These are phyloP conservation scores for Salticus scenicus DNA, from an alignment of 2,888 invertebrate genomes.

Conservation along the genomic window DNA sequence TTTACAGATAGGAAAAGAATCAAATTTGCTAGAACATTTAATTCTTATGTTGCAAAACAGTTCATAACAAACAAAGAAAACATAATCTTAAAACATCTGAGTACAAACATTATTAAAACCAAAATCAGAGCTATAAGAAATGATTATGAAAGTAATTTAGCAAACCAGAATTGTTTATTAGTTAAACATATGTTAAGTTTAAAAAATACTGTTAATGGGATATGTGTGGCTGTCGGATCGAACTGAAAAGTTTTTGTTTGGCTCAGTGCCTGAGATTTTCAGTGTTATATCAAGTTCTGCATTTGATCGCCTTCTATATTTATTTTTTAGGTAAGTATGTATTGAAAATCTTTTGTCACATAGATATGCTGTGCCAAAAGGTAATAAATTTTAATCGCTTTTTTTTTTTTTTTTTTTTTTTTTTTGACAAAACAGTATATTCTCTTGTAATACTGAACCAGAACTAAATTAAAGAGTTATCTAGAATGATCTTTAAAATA, in stretches of 20 bases:
- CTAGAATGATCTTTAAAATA: too few relatives aligned
- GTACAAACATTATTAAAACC: neutral
- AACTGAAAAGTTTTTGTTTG: neutral
- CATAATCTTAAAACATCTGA: neutral
- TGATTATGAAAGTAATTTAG: too few relatives aligned
- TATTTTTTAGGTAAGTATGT: neutral
- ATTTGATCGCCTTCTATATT: neutral
- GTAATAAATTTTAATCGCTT: neutral
- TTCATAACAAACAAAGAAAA: neutral
- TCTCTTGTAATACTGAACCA: too few relatives aligned
- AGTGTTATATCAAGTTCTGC: neutral
- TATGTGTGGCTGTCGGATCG: neutral
- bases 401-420: neutral
- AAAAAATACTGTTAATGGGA: neutral
- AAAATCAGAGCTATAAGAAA: neutral
- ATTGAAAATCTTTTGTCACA: neutral
- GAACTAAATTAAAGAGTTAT: too few relatives aligned
- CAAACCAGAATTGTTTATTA: too few relatives aligned
- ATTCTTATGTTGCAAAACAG: neutral
- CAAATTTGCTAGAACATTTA: neutral
- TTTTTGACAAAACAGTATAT: neutral
- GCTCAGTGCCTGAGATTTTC: neutral
- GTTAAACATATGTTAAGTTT: neutral
- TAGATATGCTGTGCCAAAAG: neutral
- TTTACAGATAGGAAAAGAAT: neutral